phyloP scores from a whole-genome alignment of 2,797 vertebrate genomes.

The Urosaurus nigricauda region DNA sequence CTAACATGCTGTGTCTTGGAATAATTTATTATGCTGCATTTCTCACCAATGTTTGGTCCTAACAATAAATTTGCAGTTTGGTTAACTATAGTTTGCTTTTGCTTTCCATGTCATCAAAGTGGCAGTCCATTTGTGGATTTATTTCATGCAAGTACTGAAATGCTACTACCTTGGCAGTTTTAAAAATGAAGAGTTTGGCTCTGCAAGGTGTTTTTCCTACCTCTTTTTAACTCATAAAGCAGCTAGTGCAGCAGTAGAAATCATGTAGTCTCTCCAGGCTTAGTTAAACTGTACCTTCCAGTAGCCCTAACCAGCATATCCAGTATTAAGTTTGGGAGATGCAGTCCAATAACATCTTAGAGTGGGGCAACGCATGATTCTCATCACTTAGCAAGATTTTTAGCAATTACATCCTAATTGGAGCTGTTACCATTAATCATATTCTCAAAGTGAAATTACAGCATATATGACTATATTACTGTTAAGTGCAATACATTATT shows the following conservation, averaged over 20 bases:
- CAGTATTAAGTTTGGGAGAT: no score
- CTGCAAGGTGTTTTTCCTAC: constrained; percentile 36
- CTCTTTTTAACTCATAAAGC: not conserved
- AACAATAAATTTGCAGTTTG: not conserved
- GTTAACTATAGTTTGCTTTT: not conserved
- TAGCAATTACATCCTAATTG: not conserved
- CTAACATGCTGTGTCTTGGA: no score
- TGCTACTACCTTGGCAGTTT: constrained; percentile 12
- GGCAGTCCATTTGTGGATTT: constrained; percentile 6
- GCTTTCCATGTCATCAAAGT: not conserved
- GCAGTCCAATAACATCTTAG: no score
- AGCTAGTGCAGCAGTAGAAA: not conserved
- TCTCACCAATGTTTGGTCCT: not conserved
- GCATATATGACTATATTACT: not conserved
- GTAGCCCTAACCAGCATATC: no score
- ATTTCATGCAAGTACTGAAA: not conserved
- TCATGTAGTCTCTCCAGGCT: no score
- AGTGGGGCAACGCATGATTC: no score
- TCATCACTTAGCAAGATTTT: no score
- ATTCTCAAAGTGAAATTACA: not conserved
- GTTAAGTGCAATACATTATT: not conserved
- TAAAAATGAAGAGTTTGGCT: constrained; percentile 29
- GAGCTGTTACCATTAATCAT: not conserved
- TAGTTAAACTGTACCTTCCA: no score
- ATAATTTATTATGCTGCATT: not conserved